phyloP scores from a whole-genome alignment of 2,113 vertebrate genomes.

The Meriones unguiculatus region DNA sequence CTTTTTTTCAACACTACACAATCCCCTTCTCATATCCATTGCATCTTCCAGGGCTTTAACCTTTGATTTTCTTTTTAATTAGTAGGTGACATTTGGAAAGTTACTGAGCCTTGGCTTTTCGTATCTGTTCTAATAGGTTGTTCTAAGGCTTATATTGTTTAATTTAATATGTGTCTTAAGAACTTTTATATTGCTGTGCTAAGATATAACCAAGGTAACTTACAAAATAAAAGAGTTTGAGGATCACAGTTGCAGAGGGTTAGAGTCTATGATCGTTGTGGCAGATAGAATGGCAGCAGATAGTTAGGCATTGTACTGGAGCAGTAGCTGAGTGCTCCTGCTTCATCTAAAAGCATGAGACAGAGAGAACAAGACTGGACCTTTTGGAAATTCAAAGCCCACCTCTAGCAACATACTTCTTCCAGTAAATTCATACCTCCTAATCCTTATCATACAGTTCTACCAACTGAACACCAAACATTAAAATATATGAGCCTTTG shows the following conservation, averaged over 20 bases:
- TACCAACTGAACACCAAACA: background rate
- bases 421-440: background rate
- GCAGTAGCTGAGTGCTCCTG: background rate
- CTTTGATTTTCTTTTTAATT: background rate
- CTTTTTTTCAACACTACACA: background rate
- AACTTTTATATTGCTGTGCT: background rate
- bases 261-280: background rate
- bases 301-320: background rate
- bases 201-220: background rate
- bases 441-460: background rate
- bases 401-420: background rate
- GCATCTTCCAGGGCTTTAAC: conserved; percentile 22
- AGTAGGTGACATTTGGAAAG: background rate
- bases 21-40: conserved; percentile 18
- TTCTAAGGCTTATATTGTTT: conserved; percentile 39
- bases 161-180: conserved; percentile 3
- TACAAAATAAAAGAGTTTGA: background rate
- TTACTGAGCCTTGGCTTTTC: conserved; percentile 20
- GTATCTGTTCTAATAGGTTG: background rate
- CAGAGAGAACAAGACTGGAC: background rate
- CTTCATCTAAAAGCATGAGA: background rate
- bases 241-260: background rate
- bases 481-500: background rate
- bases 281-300: background rate
- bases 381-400: background rate